phyloP scores from a whole-genome alignment of 2,797 vertebrate genomes.

The Platyrinchus mystaceus region DNA sequence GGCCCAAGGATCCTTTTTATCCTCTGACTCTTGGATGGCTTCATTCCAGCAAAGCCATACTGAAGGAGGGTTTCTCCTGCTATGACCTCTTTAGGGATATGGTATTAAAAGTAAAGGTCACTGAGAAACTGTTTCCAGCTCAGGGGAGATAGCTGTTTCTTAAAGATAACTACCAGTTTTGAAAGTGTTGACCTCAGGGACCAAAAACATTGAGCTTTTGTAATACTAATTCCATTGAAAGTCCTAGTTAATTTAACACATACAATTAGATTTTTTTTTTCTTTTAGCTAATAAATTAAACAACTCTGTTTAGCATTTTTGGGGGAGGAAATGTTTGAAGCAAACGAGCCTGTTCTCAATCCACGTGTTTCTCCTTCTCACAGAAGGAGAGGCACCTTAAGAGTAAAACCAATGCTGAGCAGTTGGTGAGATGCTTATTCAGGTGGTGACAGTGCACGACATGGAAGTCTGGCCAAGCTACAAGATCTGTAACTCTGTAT shows the following conservation, averaged over 20 bases:
- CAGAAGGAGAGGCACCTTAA: neutral
- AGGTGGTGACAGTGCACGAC: neutral
- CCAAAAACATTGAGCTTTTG: neutral
- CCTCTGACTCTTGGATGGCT: constrained; percentile 31
- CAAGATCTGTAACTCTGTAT: neutral
- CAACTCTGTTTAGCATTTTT: neutral
- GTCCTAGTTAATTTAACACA: neutral
- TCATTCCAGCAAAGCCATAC: constrained; percentile 20
- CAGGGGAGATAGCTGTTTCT: constrained; percentile 43
- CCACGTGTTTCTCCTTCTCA: neutral
- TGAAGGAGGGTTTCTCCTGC: constrained; percentile 30
- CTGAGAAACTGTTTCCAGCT: constrained; percentile 19
- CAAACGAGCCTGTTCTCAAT: neutral
- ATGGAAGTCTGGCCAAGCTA: neutral
- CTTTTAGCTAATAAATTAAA: neutral
- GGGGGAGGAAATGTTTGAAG: neutral
- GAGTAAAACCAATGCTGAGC: neutral
- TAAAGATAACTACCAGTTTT: constrained; percentile 42
- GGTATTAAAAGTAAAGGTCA: constrained; percentile 52
- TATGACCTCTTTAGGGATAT: constrained; percentile 39
- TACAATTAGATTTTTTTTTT: neutral
- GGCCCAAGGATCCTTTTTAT: constrained; percentile 43
- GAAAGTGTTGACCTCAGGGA: constrained; percentile 36
- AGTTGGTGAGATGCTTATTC: neutral
- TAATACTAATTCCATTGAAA: neutral